Conservation (phyloP, 2,797 vertebrate genomes). For the Remorina albescens region DNA sequence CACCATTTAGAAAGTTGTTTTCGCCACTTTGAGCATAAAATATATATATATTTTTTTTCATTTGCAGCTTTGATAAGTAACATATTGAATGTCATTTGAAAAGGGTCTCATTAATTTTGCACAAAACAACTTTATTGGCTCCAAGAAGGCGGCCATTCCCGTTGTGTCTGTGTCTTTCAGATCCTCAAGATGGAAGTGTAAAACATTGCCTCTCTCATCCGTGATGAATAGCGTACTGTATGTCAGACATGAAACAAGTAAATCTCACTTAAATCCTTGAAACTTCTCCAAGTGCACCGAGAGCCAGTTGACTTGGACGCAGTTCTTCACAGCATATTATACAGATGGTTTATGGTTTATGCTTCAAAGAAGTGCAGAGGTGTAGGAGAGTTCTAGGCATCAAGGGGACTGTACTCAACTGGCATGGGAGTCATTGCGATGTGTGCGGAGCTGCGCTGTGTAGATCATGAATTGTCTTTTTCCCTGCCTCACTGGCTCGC, state of each 20-base stretch:
- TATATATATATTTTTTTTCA: neutral
- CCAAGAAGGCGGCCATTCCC: slow-evolving; percentile 19
- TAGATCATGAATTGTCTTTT: slow-evolving; percentile 88
- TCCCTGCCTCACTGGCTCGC: slow-evolving; percentile 86
- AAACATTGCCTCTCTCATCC: slow-evolving; percentile 27
- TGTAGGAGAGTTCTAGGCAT: slow-evolving; percentile 63
- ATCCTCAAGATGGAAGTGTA: slow-evolving; percentile 30
- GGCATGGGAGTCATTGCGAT: slow-evolving; percentile 70
- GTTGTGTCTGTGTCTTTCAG: slow-evolving; percentile 54
- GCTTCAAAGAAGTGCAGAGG: slow-evolving; percentile 68
- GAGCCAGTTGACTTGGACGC: slow-evolving; percentile 73
- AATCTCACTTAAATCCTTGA: slow-evolving; percentile 70
- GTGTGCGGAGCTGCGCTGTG: slow-evolving; percentile 51
- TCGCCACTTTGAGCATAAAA: slow-evolving; percentile 23
- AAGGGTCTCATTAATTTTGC: slow-evolving; percentile 17
- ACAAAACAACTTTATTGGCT: slow-evolving; percentile 22
- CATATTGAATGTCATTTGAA: neutral
- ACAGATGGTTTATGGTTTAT: slow-evolving; percentile 77
- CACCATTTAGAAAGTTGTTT: neutral
- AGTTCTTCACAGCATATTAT: slow-evolving; percentile 62
- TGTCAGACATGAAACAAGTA: slow-evolving; percentile 65
- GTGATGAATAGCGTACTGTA: slow-evolving; percentile 57
- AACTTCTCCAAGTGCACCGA: slow-evolving; percentile 64
- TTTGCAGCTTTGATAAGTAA: slow-evolving; percentile 30
- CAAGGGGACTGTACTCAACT: slow-evolving; percentile 53